Evolutionary conservation across 92 coral and sea anemone species (phyloP).

Genomic region (Heliopora coerulea): DNA sequence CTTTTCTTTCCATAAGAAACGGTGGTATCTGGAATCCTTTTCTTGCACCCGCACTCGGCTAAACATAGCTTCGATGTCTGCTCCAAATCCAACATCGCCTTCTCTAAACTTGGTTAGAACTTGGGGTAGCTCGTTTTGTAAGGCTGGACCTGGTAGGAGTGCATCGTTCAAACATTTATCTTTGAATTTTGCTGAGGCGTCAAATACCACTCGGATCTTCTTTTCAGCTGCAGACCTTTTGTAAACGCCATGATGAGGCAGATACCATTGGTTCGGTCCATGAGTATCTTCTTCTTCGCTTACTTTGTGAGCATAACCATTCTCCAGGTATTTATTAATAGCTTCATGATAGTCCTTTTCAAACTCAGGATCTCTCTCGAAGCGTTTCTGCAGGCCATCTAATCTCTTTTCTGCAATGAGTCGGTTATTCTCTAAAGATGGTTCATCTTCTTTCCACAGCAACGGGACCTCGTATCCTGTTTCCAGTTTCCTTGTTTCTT

Average conservation of each 20-base stretch:
- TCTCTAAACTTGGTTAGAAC: slow-evolving; percentile 43
- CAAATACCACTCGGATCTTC: slow-evolving; percentile 29
- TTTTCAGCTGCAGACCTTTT: slow-evolving; percentile 16
- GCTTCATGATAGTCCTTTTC: slow-evolving; percentile 56
- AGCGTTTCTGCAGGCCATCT: slow-evolving; percentile 49
- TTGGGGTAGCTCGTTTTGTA: slow-evolving; percentile 51
- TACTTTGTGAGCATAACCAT: slow-evolving; percentile 54
- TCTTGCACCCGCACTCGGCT: slow-evolving; percentile 49
- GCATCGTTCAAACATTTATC: slow-evolving; percentile 53
- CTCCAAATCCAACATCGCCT: slow-evolving; percentile 51
- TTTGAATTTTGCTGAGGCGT: slow-evolving; percentile 25
- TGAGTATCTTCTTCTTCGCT: slow-evolving; percentile 47
- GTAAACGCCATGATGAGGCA: slow-evolving; percentile 26
- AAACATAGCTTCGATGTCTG: slow-evolving; percentile 61
- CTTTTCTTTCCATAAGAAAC: slow-evolving; percentile 59
- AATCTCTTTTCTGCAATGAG: slow-evolving; percentile 55
- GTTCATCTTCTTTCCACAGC: slow-evolving; percentile 56
- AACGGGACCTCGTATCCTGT: slow-evolving; percentile 51
- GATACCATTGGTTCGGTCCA: slow-evolving; percentile 28
- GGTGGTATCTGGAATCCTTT: slow-evolving; percentile 54
- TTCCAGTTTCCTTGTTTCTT: slow-evolving; percentile 34
- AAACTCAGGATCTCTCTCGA: slow-evolving; percentile 43
- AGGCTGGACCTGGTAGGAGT: slow-evolving; percentile 51
- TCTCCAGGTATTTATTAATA: slow-evolving; percentile 47
- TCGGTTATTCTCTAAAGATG: slow-evolving; percentile 47